Percentiles rank a stretch among this genome's conserved stretches.
Evolutionary conservation across 1,140 invertebrate genomes (phyloP).

Genomic region (Microplitis demolitor): DNA sequence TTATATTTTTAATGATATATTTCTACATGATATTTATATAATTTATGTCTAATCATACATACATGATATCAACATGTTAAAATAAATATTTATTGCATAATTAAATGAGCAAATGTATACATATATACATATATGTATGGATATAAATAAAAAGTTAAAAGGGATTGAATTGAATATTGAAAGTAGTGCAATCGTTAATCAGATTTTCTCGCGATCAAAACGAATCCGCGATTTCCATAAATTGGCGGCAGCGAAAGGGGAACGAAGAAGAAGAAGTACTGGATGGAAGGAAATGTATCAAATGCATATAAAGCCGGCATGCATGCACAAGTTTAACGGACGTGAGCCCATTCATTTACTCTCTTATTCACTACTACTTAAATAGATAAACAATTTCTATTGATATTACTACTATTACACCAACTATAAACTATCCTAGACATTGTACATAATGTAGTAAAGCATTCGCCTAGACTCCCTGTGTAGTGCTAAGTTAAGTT

Average conservation of each 20-base stretch:
- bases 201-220: conserved; percentile 11
- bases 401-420: too few relatives aligned
- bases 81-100: too few relatives aligned
- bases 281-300: conserved; percentile 2
- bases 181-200: conserved; percentile 5
- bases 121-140: background rate
- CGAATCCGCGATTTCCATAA: conserved; percentile 29
- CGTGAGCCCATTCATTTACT: conserved; percentile 2
- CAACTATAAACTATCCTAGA: too few relatives aligned
- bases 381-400: background rate
- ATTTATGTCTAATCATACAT: too few relatives aligned
- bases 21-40: too few relatives aligned
- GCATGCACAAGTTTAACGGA: conserved; percentile 13
- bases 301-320: background rate
- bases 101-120: background rate
- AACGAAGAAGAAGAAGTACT: conserved; percentile 4
- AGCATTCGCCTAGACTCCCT: too few relatives aligned
- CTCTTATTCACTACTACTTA: background rate
- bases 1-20: too few relatives aligned
- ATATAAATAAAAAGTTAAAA: background rate
- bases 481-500: background rate
- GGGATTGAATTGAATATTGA: background rate
- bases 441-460: too few relatives aligned
- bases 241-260: conserved; percentile 33
- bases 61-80: too few relatives aligned